phyloP scores from a whole-genome alignment of 2,797 vertebrate genomes.

The Takifugu ocellatus region DNA sequence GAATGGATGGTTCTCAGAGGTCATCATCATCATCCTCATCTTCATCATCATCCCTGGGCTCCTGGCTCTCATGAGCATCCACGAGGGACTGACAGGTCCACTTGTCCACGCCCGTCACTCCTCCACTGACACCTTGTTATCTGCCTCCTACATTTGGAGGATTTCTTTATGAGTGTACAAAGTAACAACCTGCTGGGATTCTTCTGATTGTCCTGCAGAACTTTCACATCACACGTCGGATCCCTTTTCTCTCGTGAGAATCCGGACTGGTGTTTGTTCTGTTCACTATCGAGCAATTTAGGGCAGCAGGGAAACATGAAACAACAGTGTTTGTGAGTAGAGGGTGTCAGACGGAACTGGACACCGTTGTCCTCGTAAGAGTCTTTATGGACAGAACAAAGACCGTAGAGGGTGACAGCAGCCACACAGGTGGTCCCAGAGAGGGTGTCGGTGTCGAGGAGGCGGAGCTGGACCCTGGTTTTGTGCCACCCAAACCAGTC shows the following conservation, averaged over 20 bases:
- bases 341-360: constrained; percentile 34
- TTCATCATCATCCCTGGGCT: too few species aligned
- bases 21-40: too few species aligned
- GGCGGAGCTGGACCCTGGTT: constrained; percentile 39
- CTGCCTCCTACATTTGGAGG: too few species aligned
- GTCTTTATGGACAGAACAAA: constrained; percentile 34
- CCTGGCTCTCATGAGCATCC: too few species aligned
- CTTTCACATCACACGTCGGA: background rate
- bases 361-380: constrained; percentile 43
- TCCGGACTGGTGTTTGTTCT: constrained; percentile 5
- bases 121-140: too few species aligned
- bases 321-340: constrained; percentile 16
- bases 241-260: constrained; percentile 38
- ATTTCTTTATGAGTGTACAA: too few species aligned
- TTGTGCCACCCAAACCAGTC: constrained; percentile 12
- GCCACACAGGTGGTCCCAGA: background rate
- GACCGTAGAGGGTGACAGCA: too few species aligned
- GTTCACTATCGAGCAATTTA: background rate
- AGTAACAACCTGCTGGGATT: too few species aligned
- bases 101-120: too few species aligned
- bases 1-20: too few species aligned
- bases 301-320: constrained; percentile 3
- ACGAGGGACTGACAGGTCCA: too few species aligned
- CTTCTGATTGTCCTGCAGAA: too few species aligned
- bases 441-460: constrained; percentile 3